These are phyloP conservation scores for Platanista minor DNA, from an alignment of 2,113 vertebrate genomes.

Conservation along the genomic window DNA sequence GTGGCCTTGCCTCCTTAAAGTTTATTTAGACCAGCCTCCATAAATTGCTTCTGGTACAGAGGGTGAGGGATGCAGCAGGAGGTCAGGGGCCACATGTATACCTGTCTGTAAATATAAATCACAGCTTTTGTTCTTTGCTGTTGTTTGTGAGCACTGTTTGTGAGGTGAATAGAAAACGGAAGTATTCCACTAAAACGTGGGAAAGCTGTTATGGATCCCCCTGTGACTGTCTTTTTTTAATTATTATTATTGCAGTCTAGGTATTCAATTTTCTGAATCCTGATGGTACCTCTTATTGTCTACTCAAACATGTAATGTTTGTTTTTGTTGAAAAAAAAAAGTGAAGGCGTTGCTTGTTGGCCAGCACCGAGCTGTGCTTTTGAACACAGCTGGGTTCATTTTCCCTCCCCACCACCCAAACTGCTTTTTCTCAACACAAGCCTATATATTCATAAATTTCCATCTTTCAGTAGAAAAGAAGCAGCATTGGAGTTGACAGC, in stretches of 20 bases:
- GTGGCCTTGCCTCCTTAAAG: conserved; percentile 86
- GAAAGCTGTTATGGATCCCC: conserved; percentile 74
- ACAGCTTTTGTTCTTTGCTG: conserved; percentile 80
- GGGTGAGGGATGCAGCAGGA: conserved; percentile 69
- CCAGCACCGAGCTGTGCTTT: conserved; percentile 15
- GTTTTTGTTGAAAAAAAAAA: conserved; percentile 58
- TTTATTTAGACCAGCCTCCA: conserved; percentile 87
- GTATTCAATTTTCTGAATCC: conserved; percentile 79
- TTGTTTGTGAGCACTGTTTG: conserved; percentile 80
- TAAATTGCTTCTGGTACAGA: conserved; percentile 85
- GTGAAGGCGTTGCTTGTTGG: conserved; percentile 22
- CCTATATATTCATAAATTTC: conserved; percentile 50
- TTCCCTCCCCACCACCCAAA: background rate
- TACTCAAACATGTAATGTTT: conserved; percentile 71
- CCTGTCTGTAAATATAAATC: conserved; percentile 86
- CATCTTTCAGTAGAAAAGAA: conserved; percentile 25
- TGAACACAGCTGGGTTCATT: background rate
- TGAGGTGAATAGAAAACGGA: conserved; percentile 73
- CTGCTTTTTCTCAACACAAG: conserved; percentile 44
- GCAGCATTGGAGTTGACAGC: background rate
- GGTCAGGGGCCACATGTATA: conserved; percentile 81
- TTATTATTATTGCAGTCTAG: conserved; percentile 58
- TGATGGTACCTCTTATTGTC: conserved; percentile 64
- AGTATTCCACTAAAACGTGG: conserved; percentile 67
- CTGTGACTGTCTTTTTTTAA: conserved; percentile 46